These are phyloP conservation scores for Heteronetta atricapilla DNA, from an alignment of 2,113 vertebrate genomes.

Conservation along the genomic window DNA sequence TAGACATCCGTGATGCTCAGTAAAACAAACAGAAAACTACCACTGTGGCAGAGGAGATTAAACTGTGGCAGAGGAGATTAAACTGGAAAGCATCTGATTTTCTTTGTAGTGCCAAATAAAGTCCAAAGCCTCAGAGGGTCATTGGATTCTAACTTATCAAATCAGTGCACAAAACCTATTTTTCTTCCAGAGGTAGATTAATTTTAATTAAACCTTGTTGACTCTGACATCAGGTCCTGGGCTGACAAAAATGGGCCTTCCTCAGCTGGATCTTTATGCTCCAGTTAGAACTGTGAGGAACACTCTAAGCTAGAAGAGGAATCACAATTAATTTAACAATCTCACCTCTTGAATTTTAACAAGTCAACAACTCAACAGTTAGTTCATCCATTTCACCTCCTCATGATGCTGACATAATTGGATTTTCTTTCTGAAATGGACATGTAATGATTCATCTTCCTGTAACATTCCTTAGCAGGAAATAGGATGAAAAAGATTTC, in stretches of 20 bases:
- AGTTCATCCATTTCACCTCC: background rate
- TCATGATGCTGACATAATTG: background rate
- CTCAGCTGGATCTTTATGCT: background rate
- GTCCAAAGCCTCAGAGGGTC: background rate
- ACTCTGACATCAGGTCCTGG: background rate
- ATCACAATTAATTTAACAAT: background rate
- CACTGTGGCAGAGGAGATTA: background rate
- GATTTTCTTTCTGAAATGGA: background rate
- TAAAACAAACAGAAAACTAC: background rate
- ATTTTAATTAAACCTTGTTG: constrained; percentile 47
- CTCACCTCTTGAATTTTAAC: background rate
- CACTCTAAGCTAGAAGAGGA: background rate
- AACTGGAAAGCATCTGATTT: background rate
- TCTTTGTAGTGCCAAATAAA: background rate
- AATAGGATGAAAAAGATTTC: background rate
- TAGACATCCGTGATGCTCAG: background rate
- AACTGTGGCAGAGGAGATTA: background rate
- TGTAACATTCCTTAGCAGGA: background rate
- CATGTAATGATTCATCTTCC: background rate
- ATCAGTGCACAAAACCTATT: background rate
- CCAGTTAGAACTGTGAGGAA: background rate
- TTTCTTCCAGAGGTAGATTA: constrained; percentile 11
- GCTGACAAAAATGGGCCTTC: background rate
- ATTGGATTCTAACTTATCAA: background rate
- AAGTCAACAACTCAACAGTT: background rate